Evolutionary conservation across 2,888 invertebrate species (phyloP).

Genomic region (Ctenicera cuprea): DNA sequence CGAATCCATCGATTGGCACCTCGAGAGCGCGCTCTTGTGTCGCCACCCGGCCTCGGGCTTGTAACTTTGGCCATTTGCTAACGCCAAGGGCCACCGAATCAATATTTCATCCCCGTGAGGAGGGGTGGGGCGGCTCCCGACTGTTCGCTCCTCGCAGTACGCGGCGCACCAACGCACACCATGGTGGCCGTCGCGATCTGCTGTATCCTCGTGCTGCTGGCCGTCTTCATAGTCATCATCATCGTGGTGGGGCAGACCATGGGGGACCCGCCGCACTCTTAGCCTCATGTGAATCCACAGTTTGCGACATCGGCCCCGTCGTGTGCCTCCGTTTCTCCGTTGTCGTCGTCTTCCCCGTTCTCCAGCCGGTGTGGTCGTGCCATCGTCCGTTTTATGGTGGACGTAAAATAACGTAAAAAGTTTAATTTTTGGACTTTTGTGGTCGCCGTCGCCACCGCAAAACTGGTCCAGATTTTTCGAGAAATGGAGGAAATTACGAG

Average conservation of each 20-base stretch:
- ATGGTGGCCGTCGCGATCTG: conserved; percentile 91
- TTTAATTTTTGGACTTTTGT: conserved; percentile 29
- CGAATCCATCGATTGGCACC: conserved; percentile 55
- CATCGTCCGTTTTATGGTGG: conserved; percentile 38
- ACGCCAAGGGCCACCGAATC: conserved; percentile 67
- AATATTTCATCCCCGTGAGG: conserved; percentile 70
- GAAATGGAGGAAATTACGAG: conserved; percentile 45
- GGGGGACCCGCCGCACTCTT: conserved; percentile 71
- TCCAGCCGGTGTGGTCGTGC: conserved; percentile 43
- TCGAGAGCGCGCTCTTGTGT: conserved; percentile 54
- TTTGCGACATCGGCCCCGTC: conserved; percentile 26
- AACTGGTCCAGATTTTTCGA: conserved; percentile 1
- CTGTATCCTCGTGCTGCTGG: conserved; percentile 86
- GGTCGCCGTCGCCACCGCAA: conserved; percentile 8
- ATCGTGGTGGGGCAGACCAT: conserved; percentile 88
- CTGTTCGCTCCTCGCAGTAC: conserved; percentile 55
- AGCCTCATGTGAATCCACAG: conserved; percentile 60
- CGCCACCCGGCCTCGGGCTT: conserved; percentile 57
- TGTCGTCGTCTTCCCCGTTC: conserved; percentile 51
- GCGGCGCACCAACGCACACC: conserved; percentile 64
- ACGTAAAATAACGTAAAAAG: conserved; percentile 33
- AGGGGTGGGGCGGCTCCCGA: conserved; percentile 69
- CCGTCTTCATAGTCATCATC: conserved; percentile 88
- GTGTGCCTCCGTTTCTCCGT: conserved; percentile 27
- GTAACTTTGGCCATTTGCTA: conserved; percentile 64